phyloP scores from a whole-genome alignment of 2,888 invertebrate genomes.

The Glyphotaelius pellucidus region DNA sequence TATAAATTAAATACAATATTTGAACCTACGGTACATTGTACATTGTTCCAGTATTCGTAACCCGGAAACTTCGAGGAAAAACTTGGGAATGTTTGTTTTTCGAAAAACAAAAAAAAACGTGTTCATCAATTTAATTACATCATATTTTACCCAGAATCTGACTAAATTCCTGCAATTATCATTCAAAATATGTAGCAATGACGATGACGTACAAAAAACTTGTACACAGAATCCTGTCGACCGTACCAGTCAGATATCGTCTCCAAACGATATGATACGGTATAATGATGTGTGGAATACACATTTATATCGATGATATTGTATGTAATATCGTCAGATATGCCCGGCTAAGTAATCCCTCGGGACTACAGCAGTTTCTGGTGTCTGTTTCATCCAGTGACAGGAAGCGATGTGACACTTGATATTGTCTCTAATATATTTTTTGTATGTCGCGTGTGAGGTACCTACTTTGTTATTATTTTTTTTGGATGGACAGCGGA shows the following conservation, averaged over 20 bases:
- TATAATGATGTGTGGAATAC: background rate
- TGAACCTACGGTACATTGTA: no score
- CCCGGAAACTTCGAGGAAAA: no score
- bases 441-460: background rate
- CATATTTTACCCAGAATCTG: background rate
- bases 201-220: background rate
- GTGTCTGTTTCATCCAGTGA: constrained; percentile 12
- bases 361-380: background rate
- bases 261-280: constrained; percentile 9
- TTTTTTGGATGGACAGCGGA: background rate
- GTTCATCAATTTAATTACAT: background rate
- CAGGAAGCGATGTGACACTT: constrained; percentile 26
- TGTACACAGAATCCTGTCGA: background rate
- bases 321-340: background rate
- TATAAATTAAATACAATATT: no score
- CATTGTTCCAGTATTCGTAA: no score
- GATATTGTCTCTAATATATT: constrained; percentile 10
- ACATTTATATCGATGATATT: background rate
- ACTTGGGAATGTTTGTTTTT: background rate
- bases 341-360: background rate
- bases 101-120: background rate
- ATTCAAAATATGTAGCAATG: background rate
- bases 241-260: constrained; percentile 38
- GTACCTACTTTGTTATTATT: background rate
- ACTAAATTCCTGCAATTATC: background rate